Base-by-base conservation (phyloP, 2,113 vertebrate genomes). In the Corythoichthys intestinalis region DNA sequence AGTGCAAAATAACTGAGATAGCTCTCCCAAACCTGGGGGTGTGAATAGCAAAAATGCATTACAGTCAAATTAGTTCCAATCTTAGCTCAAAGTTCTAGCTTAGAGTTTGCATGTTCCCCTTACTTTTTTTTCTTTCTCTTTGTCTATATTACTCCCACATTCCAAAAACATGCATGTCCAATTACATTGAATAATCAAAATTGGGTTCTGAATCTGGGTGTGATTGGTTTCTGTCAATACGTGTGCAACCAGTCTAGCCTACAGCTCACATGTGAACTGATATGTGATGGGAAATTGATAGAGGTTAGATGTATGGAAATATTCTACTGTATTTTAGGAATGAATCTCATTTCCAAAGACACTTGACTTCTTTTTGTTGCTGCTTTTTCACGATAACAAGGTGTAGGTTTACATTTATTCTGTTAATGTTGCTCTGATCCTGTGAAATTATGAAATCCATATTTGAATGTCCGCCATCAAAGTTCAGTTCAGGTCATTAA, bases 1-100 rank as follows among this genome's bases (percentile, higher is more conserved):
- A 81, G 84, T 73, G 80, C 82, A 80, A 67, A 70, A 66, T 47
- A 71, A 71, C 73, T 73, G 44, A 47, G 20, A 64, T 61, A 68
- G 44, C 82, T 64, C 62, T 67, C n/a, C 53, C 38, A 7, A 49
- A 64, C 9, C 48, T 41, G 41, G 56, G 41, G 11, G 12, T 13
- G 47, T n/a, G 15, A 15, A 6, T 8, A 52, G 50, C 9, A 10
- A 54, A 8, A 11, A 20, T 52, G 15, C 50, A 7, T 28, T 20
- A 54, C 53, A 54, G 53, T 54, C n/a, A 28, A 54, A 54, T 34
- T n/a, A 9, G 53, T 34, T 54, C 10, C 1, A 28, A 10, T 54
- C 7, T n/a, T n/a, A 17, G 17, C 17, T 52, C 17, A 52, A 20
- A 54, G 9, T 4, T 54, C 28, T 9, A 20, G n/a, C 28, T n/a